Evolutionary conservation across 1,140 invertebrate genomes (phyloP), one percentile per base, ranked within the genome.

Genomic region (Trichonephila clavipes): DNA sequence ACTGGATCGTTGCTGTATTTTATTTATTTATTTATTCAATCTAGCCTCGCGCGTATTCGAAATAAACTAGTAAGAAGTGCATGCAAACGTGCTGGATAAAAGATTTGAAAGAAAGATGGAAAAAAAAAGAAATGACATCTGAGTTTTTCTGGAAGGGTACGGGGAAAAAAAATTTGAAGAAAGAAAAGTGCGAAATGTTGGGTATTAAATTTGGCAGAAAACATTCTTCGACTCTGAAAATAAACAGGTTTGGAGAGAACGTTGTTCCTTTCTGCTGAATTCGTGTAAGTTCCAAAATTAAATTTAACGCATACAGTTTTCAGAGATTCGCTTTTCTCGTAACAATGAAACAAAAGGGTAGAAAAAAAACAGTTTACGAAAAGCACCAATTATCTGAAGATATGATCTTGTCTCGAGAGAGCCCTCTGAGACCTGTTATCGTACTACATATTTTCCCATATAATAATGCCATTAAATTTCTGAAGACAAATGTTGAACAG

Each of bases 151-250:
- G 24, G 16, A 34, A 18, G 14, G 14, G 24, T 62, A 21, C 61
- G 28, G 28, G 28, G 28, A 1, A 28, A 62, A 62, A 62, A 62
- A 51, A 18, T 40, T 0, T 18, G 24, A 77, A 77, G 5, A 28
- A 18, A 4, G 28, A 28, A 77, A 34, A 28, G 12, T 34, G 24
- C 0, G 5, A 77, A 77, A 77, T 34, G 14, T 2, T 77, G 69
- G 69, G 28, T 77, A 34, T 77, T 34, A 77, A 77, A 77, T 77
- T 77, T 77, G 69, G 69, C 28, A 40, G 12, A 40, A 77, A 77
- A 34, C 14, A 77, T 24, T 24, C 28, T 77, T 77, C 69, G 69
- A 16, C 16, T 77, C 16, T 18, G 12, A 18, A 28, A 77, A 77
- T 77, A 77, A 77, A 77, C 69, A 18, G 28, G 69, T 77, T 34